Percentiles rank a stretch among this genome's conserved stretches.
Conservation (phyloP, 2,113 vertebrate species). For the Lepus timidus region DNA sequence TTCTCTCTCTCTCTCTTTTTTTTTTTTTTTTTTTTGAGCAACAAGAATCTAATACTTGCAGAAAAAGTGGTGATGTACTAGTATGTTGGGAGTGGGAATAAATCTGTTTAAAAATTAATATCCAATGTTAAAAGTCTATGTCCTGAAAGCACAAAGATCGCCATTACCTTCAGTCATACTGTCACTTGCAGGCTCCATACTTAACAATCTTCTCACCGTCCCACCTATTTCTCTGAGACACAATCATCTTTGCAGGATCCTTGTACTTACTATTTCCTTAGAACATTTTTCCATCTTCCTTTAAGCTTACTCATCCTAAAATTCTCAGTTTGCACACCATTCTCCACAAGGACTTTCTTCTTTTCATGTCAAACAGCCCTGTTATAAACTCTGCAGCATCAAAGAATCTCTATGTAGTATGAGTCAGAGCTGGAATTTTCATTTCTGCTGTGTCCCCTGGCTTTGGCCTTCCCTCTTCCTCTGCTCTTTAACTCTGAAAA, state of each 20-base stretch:
- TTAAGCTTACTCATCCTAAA: neutral
- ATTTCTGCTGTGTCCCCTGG: neutral
- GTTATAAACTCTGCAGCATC: neutral
- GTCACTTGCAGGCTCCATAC: too few species aligned
- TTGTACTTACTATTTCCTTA: neutral
- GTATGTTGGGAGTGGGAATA: neutral
- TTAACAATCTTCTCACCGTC: neutral
- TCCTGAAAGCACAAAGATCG: neutral
- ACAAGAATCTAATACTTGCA: neutral
- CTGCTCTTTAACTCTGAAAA: neutral
- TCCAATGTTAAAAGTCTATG: neutral
- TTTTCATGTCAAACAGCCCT: neutral
- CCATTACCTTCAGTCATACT: neutral
- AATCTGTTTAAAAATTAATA: neutral
- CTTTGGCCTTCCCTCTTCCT: neutral
- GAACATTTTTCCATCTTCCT: neutral
- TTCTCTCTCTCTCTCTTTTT: too few species aligned
- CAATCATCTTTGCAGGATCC: neutral
- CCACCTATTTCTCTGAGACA: neutral
- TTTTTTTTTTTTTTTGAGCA: neutral
- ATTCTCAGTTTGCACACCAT: neutral
- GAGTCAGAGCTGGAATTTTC: neutral
- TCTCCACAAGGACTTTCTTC: neutral
- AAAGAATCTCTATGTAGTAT: neutral
- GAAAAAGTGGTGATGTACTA: neutral